A percentile compares a stretch with the other conserved stretches of the same genome.
Conservation (phyloP, 2,888 invertebrate species). For the Diarsia dahlii region DNA sequence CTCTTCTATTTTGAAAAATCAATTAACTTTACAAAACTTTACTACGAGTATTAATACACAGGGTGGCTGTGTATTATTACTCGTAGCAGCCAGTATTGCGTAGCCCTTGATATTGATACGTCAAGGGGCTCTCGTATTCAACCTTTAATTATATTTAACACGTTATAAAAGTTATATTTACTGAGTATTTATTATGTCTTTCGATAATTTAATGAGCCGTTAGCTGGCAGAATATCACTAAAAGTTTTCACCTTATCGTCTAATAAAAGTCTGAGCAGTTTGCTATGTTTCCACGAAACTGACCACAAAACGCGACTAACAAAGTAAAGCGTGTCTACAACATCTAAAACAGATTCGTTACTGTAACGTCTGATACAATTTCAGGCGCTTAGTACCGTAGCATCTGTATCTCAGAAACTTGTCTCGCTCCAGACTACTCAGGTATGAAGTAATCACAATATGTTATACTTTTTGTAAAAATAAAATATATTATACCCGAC, state of each 20-base stretch:
- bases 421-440: neutral
- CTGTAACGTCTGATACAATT: slow-evolving; percentile 18
- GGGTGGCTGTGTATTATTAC: neutral
- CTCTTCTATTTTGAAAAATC: neutral
- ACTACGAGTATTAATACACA: no score
- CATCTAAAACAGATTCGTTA: slow-evolving; percentile 24
- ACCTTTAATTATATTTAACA: neutral
- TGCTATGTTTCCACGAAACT: slow-evolving; percentile 1
- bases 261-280: neutral
- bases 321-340: slow-evolving; percentile 3
- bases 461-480: neutral
- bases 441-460: neutral
- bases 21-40: neutral
- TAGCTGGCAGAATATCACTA: neutral
- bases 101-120: slow-evolving; percentile 34
- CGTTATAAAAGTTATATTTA: neutral
- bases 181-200: neutral
- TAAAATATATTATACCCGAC: neutral
- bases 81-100: slow-evolving; percentile 19
- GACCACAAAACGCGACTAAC: neutral
- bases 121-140: slow-evolving; percentile 8
- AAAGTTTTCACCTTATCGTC: neutral
- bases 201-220: neutral
- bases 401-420: slow-evolving; percentile 1
- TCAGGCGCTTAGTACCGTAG: neutral